Conservation (phyloP, 2,113 vertebrate genomes). For the Bufo gargarizans region DNA sequence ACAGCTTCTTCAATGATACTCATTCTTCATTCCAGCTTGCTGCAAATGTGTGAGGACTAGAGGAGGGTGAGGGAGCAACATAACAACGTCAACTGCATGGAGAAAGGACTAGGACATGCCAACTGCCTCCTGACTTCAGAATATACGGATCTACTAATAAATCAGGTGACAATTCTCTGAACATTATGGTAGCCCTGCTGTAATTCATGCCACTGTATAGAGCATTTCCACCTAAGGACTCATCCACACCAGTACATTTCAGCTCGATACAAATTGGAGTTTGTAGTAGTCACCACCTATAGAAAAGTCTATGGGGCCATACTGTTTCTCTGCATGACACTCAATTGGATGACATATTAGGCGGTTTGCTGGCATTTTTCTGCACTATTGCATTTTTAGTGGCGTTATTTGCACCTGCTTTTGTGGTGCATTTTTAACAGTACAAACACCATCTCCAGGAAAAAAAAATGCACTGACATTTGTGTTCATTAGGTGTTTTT, state of each 20-base stretch:
- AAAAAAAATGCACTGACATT: too few relatives aligned
- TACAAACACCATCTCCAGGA: too few relatives aligned
- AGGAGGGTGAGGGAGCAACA: not conserved
- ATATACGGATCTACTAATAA: conserved; percentile 1
- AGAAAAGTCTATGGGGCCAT: too few relatives aligned
- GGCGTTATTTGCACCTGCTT: too few relatives aligned
- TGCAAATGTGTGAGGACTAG: not conserved
- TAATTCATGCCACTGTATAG: not conserved
- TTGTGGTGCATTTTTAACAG: too few relatives aligned
- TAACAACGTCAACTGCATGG: not conserved
- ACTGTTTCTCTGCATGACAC: too few relatives aligned
- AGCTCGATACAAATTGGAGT: too few relatives aligned
- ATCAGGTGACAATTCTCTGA: not conserved
- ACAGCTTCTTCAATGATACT: conserved; percentile 47
- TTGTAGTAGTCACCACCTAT: too few relatives aligned
- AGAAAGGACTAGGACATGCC: not conserved
- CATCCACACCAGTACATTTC: not conserved
- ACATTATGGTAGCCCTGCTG: not conserved
- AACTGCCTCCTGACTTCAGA: not conserved
- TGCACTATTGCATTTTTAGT: too few relatives aligned
- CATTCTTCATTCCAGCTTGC: conserved; percentile 36
- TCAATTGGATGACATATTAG: too few relatives aligned
- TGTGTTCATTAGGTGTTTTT: too few relatives aligned
- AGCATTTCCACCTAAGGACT: not conserved
- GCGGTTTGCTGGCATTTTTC: too few relatives aligned